Percentiles rank a stretch among this genome's conserved stretches.
Conservation (phyloP, 2,113 vertebrate species). For the Lycocorax pyrrhopterus region DNA sequence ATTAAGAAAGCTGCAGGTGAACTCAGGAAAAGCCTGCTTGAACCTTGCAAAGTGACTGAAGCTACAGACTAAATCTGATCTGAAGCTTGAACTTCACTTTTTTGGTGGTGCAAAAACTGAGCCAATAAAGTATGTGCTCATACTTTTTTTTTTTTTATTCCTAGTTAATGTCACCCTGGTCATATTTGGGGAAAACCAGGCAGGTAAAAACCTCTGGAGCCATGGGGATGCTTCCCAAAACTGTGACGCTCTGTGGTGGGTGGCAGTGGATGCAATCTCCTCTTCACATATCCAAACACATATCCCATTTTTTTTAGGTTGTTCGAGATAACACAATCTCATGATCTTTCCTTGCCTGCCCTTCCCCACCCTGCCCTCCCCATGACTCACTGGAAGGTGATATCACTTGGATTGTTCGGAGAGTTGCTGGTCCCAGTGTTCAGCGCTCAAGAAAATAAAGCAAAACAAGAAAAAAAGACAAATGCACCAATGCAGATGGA, state of each 20-base stretch:
- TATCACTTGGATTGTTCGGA: slow-evolving; percentile 24
- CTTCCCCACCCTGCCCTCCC: slow-evolving; percentile 41
- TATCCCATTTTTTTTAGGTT: background rate
- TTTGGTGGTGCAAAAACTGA: background rate
- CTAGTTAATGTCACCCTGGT: background rate
- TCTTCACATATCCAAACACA: background rate
- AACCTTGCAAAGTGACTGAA: background rate
- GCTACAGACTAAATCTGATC: background rate
- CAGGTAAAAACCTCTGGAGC: background rate
- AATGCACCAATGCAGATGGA: slow-evolving; percentile 30
- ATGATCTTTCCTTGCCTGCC: background rate
- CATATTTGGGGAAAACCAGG: background rate
- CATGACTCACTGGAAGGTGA: slow-evolving; percentile 41
- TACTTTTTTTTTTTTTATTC: background rate
- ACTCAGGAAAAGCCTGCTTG: background rate
- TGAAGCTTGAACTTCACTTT: background rate
- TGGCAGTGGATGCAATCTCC: background rate
- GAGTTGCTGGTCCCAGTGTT: background rate
- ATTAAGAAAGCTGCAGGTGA: background rate
- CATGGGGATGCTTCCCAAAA: background rate
- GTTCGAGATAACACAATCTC: background rate
- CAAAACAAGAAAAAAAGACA: background rate
- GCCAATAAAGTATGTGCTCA: background rate
- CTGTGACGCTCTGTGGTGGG: background rate
- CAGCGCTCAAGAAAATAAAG: background rate